A percentile compares a stretch with the other conserved stretches of the same genome.
Conservation (phyloP, 2,888 invertebrate species). For the Xestia rhomboidea region DNA sequence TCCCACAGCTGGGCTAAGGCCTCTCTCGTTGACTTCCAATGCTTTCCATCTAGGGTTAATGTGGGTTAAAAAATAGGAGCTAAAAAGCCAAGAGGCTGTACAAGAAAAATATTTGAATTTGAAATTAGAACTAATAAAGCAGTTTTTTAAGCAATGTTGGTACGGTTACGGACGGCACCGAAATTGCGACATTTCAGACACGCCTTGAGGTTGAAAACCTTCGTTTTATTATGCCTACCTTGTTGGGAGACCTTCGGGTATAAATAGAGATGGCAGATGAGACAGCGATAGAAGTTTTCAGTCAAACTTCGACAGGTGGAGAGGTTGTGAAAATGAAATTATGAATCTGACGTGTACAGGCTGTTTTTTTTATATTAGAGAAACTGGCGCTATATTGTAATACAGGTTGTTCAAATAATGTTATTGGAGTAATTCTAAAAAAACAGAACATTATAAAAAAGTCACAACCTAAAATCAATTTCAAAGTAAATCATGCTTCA, state of each 20-base stretch:
- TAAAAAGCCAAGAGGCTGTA: neutral
- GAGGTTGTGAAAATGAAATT: constrained; percentile 32
- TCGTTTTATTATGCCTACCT: constrained; percentile 51
- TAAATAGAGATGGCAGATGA: constrained; percentile 46
- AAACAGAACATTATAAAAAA: neutral
- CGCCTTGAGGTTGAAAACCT: constrained; percentile 44
- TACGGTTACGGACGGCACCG: constrained; percentile 7
- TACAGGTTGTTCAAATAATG: neutral
- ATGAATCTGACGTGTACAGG: neutral
- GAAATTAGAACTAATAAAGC: neutral
- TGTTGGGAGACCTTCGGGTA: constrained; percentile 46
- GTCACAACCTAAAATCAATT: neutral
- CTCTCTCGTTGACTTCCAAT: neutral
- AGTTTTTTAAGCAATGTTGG: constrained; percentile 7
- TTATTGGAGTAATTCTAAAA: too few relatives aligned
- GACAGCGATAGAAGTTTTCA: constrained; percentile 35
- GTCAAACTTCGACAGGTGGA: constrained; percentile 22
- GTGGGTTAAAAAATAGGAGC: neutral
- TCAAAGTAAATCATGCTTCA: neutral
- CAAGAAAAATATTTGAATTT: neutral
- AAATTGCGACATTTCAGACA: constrained; percentile 44
- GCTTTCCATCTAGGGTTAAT: neutral
- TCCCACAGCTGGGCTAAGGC: neutral
- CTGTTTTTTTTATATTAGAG: neutral
- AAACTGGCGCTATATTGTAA: neutral